Evolutionary conservation across 2,797 vertebrate species (phyloP).

Genomic region (Pseudochirops cupreus): DNA sequence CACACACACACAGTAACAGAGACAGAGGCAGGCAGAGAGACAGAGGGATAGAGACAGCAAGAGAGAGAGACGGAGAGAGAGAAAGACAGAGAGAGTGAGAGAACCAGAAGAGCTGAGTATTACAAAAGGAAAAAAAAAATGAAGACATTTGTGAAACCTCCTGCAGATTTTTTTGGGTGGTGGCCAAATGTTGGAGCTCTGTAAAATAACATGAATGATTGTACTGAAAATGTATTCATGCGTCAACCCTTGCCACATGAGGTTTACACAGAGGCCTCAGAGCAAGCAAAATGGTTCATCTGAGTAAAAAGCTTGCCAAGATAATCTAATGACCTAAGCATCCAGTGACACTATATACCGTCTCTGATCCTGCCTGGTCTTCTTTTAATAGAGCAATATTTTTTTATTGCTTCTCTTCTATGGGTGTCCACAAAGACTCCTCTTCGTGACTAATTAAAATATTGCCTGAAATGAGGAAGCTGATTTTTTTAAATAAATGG

Average conservation of each 20-base stretch:
- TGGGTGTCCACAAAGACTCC: conserved; percentile 66
- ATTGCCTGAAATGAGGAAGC: conserved; percentile 55
- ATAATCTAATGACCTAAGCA: conserved; percentile 76
- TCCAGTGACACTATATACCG: conserved; percentile 70
- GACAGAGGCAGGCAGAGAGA: background rate
- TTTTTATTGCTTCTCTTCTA: conserved; percentile 79
- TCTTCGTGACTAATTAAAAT: conserved; percentile 50
- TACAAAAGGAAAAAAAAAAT: conserved; percentile 73
- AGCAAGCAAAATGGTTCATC: conserved; percentile 76
- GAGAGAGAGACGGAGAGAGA: too few species aligned
- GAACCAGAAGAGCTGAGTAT: conserved; percentile 38
- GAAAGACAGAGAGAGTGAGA: background rate
- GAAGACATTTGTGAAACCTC: conserved; percentile 66
- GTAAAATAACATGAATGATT: conserved; percentile 70
- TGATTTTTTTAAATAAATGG: conserved; percentile 56
- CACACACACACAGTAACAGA: background rate
- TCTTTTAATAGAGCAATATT: conserved; percentile 64
- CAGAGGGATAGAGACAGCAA: too few species aligned
- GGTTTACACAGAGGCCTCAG: conserved; percentile 76
- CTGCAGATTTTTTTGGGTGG: conserved; percentile 53
- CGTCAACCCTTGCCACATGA: conserved; percentile 77
- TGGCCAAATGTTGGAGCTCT: conserved; percentile 70
- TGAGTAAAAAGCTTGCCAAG: conserved; percentile 74
- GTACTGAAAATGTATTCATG: conserved; percentile 73
- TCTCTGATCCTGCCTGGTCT: conserved; percentile 68